Evolutionary conservation across 2,888 invertebrate genomes (phyloP), one percentile per base, ranked within the genome.

Genomic region (Poecilobothrus nobilitatus): DNA sequence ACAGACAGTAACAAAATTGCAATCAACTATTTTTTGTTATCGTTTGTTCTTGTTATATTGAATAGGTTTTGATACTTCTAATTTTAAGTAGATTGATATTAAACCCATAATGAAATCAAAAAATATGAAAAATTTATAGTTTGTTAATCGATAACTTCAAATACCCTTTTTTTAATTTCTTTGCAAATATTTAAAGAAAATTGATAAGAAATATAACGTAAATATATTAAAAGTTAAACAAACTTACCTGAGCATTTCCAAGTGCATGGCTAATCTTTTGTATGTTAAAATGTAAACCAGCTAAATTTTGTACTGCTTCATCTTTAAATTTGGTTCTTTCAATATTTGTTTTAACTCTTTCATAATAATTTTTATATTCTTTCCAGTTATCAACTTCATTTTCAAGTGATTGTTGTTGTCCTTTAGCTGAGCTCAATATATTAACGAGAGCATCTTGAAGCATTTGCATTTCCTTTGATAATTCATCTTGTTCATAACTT

Each of bases 301-400:
- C 91, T 72, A 95, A 84, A 22, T 91, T 89, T 7, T 89, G 87
- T 41, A 91, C 89, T 0, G 91, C 89, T 74, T 94, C 92, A 72
- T 92, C 91, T n/a, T 85, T 85, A 73, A 94, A 89, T 75, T 87
- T 86, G 34, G 89, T 89, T 77, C 91, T 88, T 21, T 88, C 87
- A 74, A 95, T 84, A 22, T 91, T 88, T 8, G 89, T 87, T 76
- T 87, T 87, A 4, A 94, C 90, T 77, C 91, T 90, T 69, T 92
- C 91, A 76, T 91, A 84, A 27, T 89, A 85, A 75, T 90, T 88
- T 70, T 88, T 88, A 80, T 92, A 96, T 77, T 92, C 90, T 76
- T 90, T 90, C 92, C 94, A 95, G 68, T 91, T 89, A 74, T 91
- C 91, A 15, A 89, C 84, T 74, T 92, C 91, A 78, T 92, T 90